These are phyloP conservation scores for Drosophila aff. DNA, from an alignment of 1,140 invertebrate genomes.

Conservation along the genomic window DNA sequence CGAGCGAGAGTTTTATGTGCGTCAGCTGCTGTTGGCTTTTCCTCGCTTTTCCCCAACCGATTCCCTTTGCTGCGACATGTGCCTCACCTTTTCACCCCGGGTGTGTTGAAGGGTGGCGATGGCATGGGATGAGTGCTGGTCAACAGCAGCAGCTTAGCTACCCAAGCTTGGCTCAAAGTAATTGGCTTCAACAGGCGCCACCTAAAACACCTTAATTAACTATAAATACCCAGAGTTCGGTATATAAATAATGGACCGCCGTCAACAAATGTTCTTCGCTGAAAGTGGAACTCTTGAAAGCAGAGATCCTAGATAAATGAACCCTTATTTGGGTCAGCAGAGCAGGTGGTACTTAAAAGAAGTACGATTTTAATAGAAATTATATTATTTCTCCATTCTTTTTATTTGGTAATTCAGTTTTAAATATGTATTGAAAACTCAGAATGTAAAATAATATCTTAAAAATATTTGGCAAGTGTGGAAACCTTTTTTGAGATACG, in stretches of 20 bases:
- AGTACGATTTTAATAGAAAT: not conserved
- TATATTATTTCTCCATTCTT: not conserved
- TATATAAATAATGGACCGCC: slow-evolving; percentile 29
- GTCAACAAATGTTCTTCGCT: slow-evolving; percentile 9
- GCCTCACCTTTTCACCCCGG: slow-evolving; percentile 33
- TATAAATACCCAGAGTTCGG: slow-evolving; percentile 53
- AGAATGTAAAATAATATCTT: not conserved
- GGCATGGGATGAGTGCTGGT: slow-evolving; percentile 19
- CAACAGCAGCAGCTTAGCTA: slow-evolving; percentile 30
- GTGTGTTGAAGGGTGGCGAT: slow-evolving; percentile 29
- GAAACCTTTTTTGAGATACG: not conserved
- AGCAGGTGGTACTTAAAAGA: not conserved
- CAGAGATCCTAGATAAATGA: slow-evolving; percentile 9
- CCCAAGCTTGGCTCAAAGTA: slow-evolving; percentile 43
- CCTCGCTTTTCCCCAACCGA: slow-evolving; percentile 9
- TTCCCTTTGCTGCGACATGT: slow-evolving; percentile 20
- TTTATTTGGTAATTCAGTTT: not conserved
- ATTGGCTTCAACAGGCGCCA: slow-evolving; percentile 41
- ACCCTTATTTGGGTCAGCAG: not conserved
- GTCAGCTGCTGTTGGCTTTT: slow-evolving; percentile 57
- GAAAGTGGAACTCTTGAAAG: slow-evolving; percentile 20
- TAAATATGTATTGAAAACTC: not conserved
- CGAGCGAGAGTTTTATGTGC: slow-evolving; percentile 59
- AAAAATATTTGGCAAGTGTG: not conserved
- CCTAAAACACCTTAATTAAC: slow-evolving; percentile 60